These are phyloP conservation scores for Vollenhovia emeryi DNA, from an alignment of 1,140 invertebrate species.

Conservation along the genomic window DNA sequence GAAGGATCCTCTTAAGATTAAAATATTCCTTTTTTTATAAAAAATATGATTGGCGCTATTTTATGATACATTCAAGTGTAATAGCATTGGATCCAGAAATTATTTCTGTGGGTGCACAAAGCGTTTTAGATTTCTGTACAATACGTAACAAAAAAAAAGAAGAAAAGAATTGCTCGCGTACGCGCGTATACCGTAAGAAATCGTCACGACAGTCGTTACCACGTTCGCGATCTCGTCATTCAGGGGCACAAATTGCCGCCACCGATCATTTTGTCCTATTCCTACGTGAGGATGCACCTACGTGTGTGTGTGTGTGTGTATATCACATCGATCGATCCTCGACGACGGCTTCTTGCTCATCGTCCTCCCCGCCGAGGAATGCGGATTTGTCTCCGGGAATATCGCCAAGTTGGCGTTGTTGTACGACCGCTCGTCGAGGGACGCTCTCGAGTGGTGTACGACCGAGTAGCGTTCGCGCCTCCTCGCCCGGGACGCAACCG, in stretches of 20 bases:
- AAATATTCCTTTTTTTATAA: too few relatives aligned
- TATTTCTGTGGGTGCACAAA: too few relatives aligned
- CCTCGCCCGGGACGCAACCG: neutral
- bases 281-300: neutral
- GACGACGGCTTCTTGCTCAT: constrained; percentile 56
- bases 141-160: neutral
- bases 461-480: neutral
- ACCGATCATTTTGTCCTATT: constrained; percentile 43
- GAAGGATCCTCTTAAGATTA: too few relatives aligned
- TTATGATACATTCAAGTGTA: too few relatives aligned
- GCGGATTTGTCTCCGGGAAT: constrained; percentile 65
- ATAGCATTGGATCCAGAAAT: too few relatives aligned
- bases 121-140: neutral
- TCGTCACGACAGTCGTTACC: neutral
- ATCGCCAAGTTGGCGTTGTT: constrained; percentile 17
- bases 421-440: constrained; percentile 30
- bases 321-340: constrained; percentile 53
- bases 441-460: neutral
- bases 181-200: constrained; percentile 2
- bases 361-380: constrained; percentile 27
- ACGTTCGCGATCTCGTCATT: constrained; percentile 15
- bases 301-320: neutral
- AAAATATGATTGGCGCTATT: too few relatives aligned
- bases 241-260: constrained; percentile 57
- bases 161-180: neutral